Base-by-base conservation (phyloP, 1,140 invertebrate species). In the Anastrepha obliqua region DNA sequence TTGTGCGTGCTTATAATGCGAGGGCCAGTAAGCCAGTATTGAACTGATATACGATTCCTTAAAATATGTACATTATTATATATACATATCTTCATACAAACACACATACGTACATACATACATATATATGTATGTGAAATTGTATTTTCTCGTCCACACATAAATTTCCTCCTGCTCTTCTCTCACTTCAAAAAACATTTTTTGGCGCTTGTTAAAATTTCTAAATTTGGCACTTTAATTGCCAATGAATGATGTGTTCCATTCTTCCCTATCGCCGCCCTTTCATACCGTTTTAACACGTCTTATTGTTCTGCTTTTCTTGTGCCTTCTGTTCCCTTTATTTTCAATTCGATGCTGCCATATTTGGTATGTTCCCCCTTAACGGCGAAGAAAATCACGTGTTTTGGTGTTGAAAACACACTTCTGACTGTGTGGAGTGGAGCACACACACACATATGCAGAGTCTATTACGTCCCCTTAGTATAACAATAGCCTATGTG, bases 151-250 rank as follows among this genome's bases (percentile, higher is more conserved):
- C 29, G 0, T 1, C 1, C 29, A 29, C 29, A n/a, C n/a, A n/a
- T n/a, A 29, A 29, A 29, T 29, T 29, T 29, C 42, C 13, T 15
- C 67, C 67, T 5, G 39, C 67, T 47, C 13, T 29, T 39, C 67
- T 74, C 42, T 13, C 39, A 7, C 15, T n/a, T 62, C 51, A 81
- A 81, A 81, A 81, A 55, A 74, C 44, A 81, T 9, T 44, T 81
- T 55, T 81, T 81, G 55, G 51, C 44, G 74, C 74, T 81, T 81
- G 74, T 81, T 55, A 29, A 58, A n/a, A 55, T 81, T 81, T 81
- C 74, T 81, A 81, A 81, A 81, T 81, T 55, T 81, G 74, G 74
- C 51, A 55, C 47, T 81, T 55, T 81, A 81, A 81, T 81, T 81
- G 42, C 74, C 11, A 81, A 81, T 81, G 74, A 81, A 55, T 81